Percentiles rank a stretch among this genome's conserved stretches.
Evolutionary conservation across 1,140 invertebrate genomes (phyloP).

Genomic region (Drosophila bocqueti): DNA sequence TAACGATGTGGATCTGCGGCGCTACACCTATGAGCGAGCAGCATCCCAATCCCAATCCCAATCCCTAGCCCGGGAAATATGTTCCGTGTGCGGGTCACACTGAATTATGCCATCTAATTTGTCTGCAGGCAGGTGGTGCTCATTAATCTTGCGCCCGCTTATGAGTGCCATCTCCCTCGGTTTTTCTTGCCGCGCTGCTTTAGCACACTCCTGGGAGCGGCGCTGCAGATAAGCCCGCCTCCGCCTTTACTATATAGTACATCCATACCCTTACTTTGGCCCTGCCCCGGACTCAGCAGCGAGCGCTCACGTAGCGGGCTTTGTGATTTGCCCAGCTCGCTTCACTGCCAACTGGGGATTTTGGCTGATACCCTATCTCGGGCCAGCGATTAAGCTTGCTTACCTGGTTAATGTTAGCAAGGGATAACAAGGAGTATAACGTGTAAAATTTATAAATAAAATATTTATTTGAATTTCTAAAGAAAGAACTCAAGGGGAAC

Average conservation of each 20-base stretch:
- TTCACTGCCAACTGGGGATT: conserved; percentile 21
- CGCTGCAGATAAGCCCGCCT: conserved; percentile 39
- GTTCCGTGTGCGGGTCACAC: conserved; percentile 62
- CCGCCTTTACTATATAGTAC: conserved; percentile 15
- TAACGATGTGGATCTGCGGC: conserved; percentile 47
- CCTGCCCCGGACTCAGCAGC: neutral
- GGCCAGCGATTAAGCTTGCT: neutral
- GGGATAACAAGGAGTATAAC: neutral
- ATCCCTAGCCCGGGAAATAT: conserved; percentile 25
- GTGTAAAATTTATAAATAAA: neutral
- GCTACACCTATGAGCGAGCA: conserved; percentile 26
- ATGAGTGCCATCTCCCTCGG: conserved; percentile 24
- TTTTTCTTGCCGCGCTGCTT: conserved; percentile 30
- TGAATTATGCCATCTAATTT: conserved; percentile 81
- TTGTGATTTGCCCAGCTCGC: conserved; percentile 31
- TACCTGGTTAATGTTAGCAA: neutral
- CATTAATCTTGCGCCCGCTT: conserved; percentile 77
- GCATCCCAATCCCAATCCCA: neutral
- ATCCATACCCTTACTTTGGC: neutral
- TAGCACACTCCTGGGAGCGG: conserved; percentile 59
- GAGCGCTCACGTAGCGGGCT: conserved; percentile 40
- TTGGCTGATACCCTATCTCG: conserved; percentile 18
- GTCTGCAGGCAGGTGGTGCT: conserved; percentile 77
- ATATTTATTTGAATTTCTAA: neutral
- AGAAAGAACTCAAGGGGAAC: no score